These are phyloP conservation scores for Leptinotarsa defecta DNA, from an alignment of 1,140 invertebrate genomes.

Conservation along the genomic window DNA sequence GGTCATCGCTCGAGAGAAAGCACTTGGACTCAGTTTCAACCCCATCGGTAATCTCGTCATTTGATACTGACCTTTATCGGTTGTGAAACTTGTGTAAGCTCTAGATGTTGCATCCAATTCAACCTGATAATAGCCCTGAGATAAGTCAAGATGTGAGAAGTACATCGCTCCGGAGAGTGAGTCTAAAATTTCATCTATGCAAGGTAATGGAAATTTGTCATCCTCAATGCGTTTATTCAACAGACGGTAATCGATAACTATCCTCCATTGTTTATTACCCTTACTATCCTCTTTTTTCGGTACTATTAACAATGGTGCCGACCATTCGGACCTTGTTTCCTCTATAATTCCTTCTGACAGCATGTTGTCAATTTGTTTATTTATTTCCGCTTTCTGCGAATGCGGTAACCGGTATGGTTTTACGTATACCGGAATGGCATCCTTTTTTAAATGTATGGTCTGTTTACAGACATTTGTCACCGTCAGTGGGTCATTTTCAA, in stretches of 20 bases:
- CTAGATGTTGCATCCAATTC: conserved; percentile 43
- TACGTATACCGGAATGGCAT: conserved; percentile 40
- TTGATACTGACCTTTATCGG: conserved; percentile 41
- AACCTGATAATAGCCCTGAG: conserved; percentile 58
- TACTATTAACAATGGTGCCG: conserved; percentile 42
- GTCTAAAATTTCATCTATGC: conserved; percentile 43
- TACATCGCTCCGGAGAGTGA: conserved; percentile 36
- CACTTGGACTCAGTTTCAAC: conserved; percentile 41
- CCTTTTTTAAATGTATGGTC: conserved; percentile 39
- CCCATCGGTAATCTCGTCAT: conserved; percentile 42
- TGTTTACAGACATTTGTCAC: conserved; percentile 45
- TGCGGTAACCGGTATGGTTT: conserved; percentile 48
- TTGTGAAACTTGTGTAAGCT: conserved; percentile 51
- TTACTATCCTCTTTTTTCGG: conserved; percentile 40
- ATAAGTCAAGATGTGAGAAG: conserved; percentile 41
- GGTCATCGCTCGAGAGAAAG: conserved; percentile 42
- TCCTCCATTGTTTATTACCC: conserved; percentile 37
- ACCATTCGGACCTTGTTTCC: conserved; percentile 40
- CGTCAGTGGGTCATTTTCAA: conserved; percentile 41
- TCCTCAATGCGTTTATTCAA: conserved; percentile 39
- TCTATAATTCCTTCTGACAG: conserved; percentile 43
- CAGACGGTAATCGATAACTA: conserved; percentile 40
- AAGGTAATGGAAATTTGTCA: conserved; percentile 44
- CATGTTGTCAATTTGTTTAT: conserved; percentile 34
- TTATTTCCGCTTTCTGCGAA: conserved; percentile 40